Evolutionary conservation across 2,888 invertebrate species (phyloP).

Genomic region (Megaustenia siamemsis): DNA sequence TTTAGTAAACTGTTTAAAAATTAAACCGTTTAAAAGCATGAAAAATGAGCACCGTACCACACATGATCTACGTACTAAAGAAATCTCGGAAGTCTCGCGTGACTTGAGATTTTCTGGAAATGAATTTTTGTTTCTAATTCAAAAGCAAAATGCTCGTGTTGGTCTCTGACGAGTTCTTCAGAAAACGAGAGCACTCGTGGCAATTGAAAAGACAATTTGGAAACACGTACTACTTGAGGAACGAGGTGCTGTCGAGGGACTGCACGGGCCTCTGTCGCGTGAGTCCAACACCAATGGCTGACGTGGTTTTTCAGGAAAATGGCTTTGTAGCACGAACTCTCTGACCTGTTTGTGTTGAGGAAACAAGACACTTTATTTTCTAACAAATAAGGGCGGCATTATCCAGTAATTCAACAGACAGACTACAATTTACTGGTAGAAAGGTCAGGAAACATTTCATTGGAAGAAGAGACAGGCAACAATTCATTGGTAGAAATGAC

Average conservation of each 20-base stretch:
- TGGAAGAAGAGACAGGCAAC: too few relatives aligned
- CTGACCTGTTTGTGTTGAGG: not conserved
- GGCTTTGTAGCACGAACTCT: slow-evolving; percentile 29
- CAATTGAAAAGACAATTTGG: slow-evolving; percentile 40
- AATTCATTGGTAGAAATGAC: too few relatives aligned
- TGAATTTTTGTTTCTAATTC: not conserved
- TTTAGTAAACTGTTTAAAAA: too few relatives aligned
- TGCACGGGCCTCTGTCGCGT: not conserved
- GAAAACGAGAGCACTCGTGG: slow-evolving; percentile 1
- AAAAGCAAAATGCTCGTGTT: not conserved
- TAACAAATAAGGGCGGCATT: not conserved
- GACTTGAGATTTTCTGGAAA: not conserved
- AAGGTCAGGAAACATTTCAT: too few relatives aligned
- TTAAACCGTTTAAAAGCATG: too few relatives aligned
- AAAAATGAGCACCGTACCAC: too few relatives aligned
- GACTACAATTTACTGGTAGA: not conserved
- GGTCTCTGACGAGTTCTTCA: not conserved
- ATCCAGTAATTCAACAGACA: not conserved
- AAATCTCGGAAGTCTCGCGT: not conserved
- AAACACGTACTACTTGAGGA: slow-evolving; percentile 10
- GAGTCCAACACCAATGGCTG: not conserved
- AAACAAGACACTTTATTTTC: not conserved
- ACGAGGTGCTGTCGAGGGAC: slow-evolving; percentile 27
- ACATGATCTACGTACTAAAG: not conserved
- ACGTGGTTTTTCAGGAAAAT: not conserved